Conservation (phyloP, 2,888 invertebrate species). For the Dryocosmus kuriphilus region DNA sequence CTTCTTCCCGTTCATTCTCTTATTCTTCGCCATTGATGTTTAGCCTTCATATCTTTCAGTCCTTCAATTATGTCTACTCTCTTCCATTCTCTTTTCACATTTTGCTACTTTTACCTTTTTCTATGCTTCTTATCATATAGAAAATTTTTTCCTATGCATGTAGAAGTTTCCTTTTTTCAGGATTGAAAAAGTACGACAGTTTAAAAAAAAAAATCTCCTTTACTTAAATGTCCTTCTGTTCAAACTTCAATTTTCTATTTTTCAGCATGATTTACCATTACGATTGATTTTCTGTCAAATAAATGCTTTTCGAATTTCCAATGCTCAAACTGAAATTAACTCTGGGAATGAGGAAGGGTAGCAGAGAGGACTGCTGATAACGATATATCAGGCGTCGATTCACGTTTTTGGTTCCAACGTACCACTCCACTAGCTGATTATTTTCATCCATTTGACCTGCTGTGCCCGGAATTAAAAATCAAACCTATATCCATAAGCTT, state of each 20-base stretch:
- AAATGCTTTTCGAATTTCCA: background rate
- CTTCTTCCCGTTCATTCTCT: conserved; percentile 47
- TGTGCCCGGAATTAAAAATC: background rate
- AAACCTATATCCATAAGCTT: background rate
- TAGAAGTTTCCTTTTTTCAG: too few relatives aligned
- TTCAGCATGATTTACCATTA: background rate
- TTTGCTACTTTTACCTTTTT: background rate
- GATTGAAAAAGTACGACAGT: too few relatives aligned
- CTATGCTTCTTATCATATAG: too few relatives aligned
- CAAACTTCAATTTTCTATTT: background rate
- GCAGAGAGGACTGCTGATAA: background rate
- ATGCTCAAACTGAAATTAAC: background rate
- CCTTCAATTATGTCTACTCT: conserved; percentile 6
- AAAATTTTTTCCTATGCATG: too few relatives aligned
- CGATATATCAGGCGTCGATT: conserved; percentile 2
- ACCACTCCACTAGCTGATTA: background rate
- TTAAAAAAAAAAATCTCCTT: background rate
- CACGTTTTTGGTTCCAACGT: background rate
- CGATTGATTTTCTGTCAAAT: background rate
- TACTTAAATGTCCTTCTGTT: background rate
- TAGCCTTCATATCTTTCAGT: background rate
- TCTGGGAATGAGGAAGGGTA: background rate
- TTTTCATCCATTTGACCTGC: background rate
- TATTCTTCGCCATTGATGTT: conserved; percentile 45
- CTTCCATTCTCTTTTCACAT: conserved; percentile 10